A percentile compares a stretch with the other conserved stretches of the same genome.
phyloP scores from a whole-genome alignment of 2,888 invertebrate genomes.

The Drosophila maculinotata region DNA sequence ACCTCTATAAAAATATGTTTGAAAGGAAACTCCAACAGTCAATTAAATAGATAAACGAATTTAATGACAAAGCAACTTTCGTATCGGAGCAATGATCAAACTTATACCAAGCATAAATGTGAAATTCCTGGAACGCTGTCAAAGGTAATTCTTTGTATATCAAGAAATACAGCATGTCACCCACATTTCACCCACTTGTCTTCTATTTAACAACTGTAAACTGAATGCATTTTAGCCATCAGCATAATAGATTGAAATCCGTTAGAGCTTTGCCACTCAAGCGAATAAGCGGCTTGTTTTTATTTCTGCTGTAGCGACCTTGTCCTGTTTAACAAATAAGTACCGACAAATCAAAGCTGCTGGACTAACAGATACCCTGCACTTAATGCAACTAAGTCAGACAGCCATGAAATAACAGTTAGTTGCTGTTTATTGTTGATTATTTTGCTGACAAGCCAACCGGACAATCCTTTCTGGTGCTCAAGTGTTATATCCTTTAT shows the following conservation, averaged over 20 bases:
- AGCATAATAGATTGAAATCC: slow-evolving; percentile 25
- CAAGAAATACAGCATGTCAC: neutral
- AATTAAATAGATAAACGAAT: neutral
- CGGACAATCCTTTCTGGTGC: neutral
- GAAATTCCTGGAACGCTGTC: neutral
- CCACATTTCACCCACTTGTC: neutral
- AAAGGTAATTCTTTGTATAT: slow-evolving; percentile 1
- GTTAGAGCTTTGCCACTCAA: slow-evolving; percentile 17
- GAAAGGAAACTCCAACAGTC: neutral
- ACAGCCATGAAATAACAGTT: too few species aligned
- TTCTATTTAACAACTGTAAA: slow-evolving; percentile 1
- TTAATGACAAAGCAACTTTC: neutral
- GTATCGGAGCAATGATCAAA: too few species aligned
- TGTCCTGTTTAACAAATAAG: too few species aligned
- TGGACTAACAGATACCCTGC: slow-evolving; percentile 5
- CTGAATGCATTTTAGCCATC: slow-evolving; percentile 11
- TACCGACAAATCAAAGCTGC: neutral
- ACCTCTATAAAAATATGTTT: too few species aligned
- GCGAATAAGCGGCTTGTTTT: slow-evolving; percentile 27
- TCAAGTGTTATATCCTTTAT: neutral
- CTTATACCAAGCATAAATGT: neutral
- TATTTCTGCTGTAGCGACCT: neutral
- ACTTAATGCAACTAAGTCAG: neutral
- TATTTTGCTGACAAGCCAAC: too few species aligned
- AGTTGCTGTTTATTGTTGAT: too few species aligned